A percentile compares a stretch with the other conserved stretches of the same genome.
These are phyloP conservation scores for Phylloscopus trochiloides DNA, from an alignment of 2,113 vertebrate species.

Conservation along the genomic window DNA sequence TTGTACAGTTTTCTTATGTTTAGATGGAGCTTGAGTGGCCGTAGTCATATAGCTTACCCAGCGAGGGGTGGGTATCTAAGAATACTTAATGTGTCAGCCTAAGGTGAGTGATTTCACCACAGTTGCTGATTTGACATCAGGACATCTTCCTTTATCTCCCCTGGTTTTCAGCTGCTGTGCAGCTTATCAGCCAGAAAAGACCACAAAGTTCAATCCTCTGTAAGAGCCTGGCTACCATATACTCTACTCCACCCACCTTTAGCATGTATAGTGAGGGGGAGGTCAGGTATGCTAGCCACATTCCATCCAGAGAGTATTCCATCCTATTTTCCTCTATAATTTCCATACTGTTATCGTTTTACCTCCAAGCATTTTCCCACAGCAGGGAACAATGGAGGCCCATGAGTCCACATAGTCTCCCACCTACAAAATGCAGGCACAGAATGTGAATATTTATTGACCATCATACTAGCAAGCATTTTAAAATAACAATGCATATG, in stretches of 20 bases:
- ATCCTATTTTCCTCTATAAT: neutral
- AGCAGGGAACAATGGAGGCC: neutral
- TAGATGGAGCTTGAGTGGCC: neutral
- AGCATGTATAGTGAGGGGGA: neutral
- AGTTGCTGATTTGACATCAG: accelerated
- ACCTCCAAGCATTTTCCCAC: neutral
- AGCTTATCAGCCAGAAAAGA: neutral
- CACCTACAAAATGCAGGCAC: neutral
- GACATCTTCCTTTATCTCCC: neutral
- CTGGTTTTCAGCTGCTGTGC: neutral
- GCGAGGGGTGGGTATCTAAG: neutral
- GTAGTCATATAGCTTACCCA: neutral
- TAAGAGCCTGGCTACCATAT: neutral
- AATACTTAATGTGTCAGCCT: neutral
- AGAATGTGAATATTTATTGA: neutral
- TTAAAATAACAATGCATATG: neutral
- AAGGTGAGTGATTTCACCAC: neutral
- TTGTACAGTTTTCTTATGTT: neutral
- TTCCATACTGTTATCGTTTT: accelerated
- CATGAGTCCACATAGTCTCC: neutral
- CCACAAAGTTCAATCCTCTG: neutral
- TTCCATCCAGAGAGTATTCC: neutral
- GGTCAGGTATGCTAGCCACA: neutral
- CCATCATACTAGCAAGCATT: accelerated
- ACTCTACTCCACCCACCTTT: neutral